Base-by-base conservation (phyloP, 2,113 vertebrate species). In the Psittacara wagleri region DNA sequence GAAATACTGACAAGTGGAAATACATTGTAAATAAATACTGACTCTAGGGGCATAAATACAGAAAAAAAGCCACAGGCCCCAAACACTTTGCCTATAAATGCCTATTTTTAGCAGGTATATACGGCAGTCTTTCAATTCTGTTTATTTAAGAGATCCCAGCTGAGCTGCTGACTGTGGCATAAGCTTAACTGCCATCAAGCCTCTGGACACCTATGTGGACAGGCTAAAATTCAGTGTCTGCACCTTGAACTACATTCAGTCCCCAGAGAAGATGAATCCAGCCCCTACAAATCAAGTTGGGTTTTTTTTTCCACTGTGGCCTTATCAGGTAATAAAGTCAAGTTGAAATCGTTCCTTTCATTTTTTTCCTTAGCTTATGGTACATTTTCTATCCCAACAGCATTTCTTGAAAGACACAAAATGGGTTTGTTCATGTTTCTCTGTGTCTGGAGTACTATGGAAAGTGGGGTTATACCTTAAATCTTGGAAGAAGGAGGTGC, bases 121-220 rank as follows among this genome's bases (percentile, higher is more conserved):
- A 41, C 62, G 54, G 25, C 41, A 87, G 33, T 44, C 31, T 85
- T 87, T 68, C 82, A 85, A 7, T 67, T 55, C 18, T 22, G 48
- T 88, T 76, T 43, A 54, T 76, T 83, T 91, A 68, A 96, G 85
- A 95, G 75, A 63, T 80, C n/a, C 54, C 68, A 69, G 43, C n/a
- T 86, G 59, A 90, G 57, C 59, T 10, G 6, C 63, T 75, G 82
- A 84, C 52, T 83, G 48, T 14, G 69, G 57, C 57, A 72, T 0
- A 6, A 82, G 33, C 13, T 81, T 59, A 78, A 44, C 77, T 78
- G 22, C 51, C 49, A 46, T 24, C 28, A 81, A 81, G 22, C 25
- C 64, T 54, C 46, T 44, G 33, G 17, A 55, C 28, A 49, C 17
- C 37, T 20, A 5, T 3, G 6, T 19, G 43, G 23, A 55, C 39